Conservation (phyloP, 2,888 invertebrate species). For the Andricus quercusramuli region DNA sequence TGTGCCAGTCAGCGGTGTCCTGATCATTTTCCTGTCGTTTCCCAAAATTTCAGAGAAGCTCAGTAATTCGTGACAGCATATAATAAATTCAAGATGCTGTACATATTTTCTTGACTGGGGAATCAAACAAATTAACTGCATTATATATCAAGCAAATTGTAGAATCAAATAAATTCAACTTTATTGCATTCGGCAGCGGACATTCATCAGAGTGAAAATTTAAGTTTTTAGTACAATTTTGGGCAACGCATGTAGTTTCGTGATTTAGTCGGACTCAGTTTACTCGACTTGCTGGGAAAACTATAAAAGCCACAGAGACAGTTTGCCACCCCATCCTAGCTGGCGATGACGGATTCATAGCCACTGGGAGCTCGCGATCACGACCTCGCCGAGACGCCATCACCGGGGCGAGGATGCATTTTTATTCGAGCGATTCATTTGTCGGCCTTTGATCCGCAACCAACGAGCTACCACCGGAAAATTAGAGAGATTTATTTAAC, state of each 20-base stretch:
- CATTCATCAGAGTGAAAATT: neutral
- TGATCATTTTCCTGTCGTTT: too few species aligned
- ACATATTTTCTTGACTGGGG: too few species aligned
- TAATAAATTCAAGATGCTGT: too few species aligned
- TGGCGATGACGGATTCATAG: slow-evolving; percentile 75
- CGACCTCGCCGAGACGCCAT: slow-evolving; percentile 52
- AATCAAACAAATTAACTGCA: neutral
- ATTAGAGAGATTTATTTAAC: slow-evolving; percentile 69
- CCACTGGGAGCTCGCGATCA: slow-evolving; percentile 64
- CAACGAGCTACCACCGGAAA: slow-evolving; percentile 64
- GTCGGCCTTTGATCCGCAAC: slow-evolving; percentile 70
- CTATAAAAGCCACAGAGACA: slow-evolving; percentile 66
- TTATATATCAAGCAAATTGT: neutral
- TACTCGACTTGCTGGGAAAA: slow-evolving; percentile 52
- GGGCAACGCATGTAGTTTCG: neutral
- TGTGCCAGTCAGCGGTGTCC: too few species aligned
- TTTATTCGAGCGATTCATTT: slow-evolving; percentile 69
- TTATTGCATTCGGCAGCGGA: neutral
- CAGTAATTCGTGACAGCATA: too few species aligned
- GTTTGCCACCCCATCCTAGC: slow-evolving; percentile 56
- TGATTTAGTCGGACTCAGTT: slow-evolving; percentile 10
- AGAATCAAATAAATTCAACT: neutral
- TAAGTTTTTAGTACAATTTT: neutral
- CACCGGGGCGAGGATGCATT: slow-evolving; percentile 50
- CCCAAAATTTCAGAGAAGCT: too few species aligned